phyloP scores from a whole-genome alignment of 1,140 invertebrate species.

The Apis florea region DNA sequence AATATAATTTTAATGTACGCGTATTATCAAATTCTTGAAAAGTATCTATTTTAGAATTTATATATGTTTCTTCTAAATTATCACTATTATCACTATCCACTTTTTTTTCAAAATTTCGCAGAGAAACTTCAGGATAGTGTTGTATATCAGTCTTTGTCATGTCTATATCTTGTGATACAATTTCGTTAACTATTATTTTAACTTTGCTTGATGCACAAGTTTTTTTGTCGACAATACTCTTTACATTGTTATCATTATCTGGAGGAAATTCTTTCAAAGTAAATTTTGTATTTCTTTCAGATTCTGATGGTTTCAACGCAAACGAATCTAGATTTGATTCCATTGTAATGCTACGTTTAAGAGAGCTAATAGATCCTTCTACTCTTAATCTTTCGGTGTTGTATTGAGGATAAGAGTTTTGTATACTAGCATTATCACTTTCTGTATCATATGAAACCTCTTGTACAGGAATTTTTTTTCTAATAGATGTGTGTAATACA shows the following conservation, averaged over 20 bases:
- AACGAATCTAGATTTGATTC: conserved; percentile 69
- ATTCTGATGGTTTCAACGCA: conserved; percentile 52
- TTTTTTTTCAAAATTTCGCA: conserved; percentile 62
- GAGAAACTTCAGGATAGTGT: conserved; percentile 16
- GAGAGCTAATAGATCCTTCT: conserved; percentile 32
- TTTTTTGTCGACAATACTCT: conserved; percentile 24
- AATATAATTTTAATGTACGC: conserved; percentile 47
- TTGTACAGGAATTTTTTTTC: conserved; percentile 6
- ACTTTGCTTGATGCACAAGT: conserved; percentile 64
- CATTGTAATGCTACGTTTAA: conserved; percentile 71
- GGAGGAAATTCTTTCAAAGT: conserved; percentile 17
- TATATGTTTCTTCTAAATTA: conserved; percentile 60
- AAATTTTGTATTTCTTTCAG: conserved; percentile 47
- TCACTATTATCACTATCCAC: conserved; percentile 32
- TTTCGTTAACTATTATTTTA: conserved; percentile 72
- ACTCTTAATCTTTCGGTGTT: conserved; percentile 27
- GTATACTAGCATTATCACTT: conserved; percentile 1
- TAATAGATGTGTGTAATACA: conserved; percentile 1
- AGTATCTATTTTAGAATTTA: conserved; percentile 57
- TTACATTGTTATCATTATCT: conserved; percentile 40
- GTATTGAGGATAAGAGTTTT: conserved; percentile 6
- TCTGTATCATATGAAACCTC: conserved; percentile 12
- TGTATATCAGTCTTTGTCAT: conserved; percentile 32
- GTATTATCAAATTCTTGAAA: conserved; percentile 28
- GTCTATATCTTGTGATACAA: conserved; percentile 32